Conservation (phyloP, 2,797 vertebrate species). For the Bovichtus variegatus region DNA sequence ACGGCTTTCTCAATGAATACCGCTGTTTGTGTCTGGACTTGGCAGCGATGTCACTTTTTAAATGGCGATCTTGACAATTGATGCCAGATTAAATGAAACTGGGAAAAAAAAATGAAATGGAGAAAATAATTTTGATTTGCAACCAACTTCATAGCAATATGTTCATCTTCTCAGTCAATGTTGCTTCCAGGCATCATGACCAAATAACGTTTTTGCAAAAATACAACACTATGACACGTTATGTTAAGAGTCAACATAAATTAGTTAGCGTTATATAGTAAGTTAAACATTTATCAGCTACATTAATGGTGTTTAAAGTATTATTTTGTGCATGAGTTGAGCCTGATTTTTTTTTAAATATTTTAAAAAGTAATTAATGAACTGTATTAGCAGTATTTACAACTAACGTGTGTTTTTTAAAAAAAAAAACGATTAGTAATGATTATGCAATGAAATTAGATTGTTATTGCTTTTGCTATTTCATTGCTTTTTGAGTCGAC, state of each 20-base stretch:
- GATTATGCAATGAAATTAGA: not conserved
- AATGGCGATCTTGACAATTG: not conserved
- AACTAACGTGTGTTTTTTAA: too few species aligned
- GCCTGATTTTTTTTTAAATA: not conserved
- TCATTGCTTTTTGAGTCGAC: not conserved
- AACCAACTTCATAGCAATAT: not conserved
- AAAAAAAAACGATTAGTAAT: not conserved
- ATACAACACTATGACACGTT: not conserved
- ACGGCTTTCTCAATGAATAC: not conserved
- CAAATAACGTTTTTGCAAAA: not conserved
- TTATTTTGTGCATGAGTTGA: not conserved
- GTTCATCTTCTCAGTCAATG: not conserved
- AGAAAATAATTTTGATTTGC: not conserved
- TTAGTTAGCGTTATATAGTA: not conserved
- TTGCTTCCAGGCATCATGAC: not conserved
- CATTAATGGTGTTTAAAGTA: not conserved
- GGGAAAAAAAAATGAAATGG: not conserved
- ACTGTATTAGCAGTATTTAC: not conserved
- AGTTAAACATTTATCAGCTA: not conserved
- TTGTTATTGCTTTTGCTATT: not conserved
- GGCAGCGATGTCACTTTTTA: not conserved
- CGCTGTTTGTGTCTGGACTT: not conserved
- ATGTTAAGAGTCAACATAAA: not conserved
- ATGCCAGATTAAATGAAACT: slow-evolving; percentile 2
- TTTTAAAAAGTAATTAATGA: not conserved